Evolutionary conservation across 2,113 vertebrate species (phyloP).

Genomic region (Gobio gobio): DNA sequence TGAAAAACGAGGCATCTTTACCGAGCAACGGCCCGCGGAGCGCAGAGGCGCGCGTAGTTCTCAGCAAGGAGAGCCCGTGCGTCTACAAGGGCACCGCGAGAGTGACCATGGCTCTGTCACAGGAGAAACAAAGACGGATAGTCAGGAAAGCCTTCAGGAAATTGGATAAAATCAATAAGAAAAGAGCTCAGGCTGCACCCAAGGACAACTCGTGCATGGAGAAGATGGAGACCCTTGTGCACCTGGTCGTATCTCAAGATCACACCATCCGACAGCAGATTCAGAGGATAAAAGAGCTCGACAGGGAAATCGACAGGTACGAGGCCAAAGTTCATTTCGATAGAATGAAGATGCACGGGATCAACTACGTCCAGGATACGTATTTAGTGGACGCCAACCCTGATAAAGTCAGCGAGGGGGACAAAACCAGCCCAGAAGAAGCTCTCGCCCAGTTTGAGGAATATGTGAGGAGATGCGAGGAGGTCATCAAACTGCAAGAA

Average conservation of each 20-base stretch:
- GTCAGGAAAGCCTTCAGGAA: slow-evolving; percentile 95
- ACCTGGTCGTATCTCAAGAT: slow-evolving; percentile 92
- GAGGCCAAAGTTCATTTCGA: slow-evolving; percentile 88
- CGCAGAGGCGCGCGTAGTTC: slow-evolving; percentile 91
- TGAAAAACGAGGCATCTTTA: slow-evolving; percentile 85
- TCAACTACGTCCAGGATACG: slow-evolving; percentile 94
- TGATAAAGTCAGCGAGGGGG: slow-evolving; percentile 50
- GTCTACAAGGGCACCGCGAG: slow-evolving; percentile 68
- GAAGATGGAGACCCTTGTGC: slow-evolving; percentile 91
- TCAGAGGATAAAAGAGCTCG: slow-evolving; percentile 87
- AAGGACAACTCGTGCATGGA: slow-evolving; percentile 77
- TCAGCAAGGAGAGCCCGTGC: slow-evolving; percentile 81
- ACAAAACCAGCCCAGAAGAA: slow-evolving; percentile 43
- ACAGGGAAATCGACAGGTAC: slow-evolving; percentile 87
- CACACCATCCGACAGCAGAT: slow-evolving; percentile 93
- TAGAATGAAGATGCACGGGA: slow-evolving; percentile 85
- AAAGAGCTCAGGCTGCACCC: slow-evolving; percentile 70
- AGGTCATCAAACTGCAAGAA: slow-evolving; percentile 82
- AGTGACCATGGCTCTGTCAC: slow-evolving; percentile 71
- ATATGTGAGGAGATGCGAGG: slow-evolving; percentile 75
- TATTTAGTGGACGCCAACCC: slow-evolving; percentile 79
- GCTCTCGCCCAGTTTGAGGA: slow-evolving; percentile 73
- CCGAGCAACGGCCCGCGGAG: slow-evolving; percentile 83
- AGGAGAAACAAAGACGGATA: slow-evolving; percentile 87
- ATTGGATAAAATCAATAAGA: slow-evolving; percentile 89